Evolutionary conservation across 2,797 vertebrate genomes (phyloP).

Genomic region (Babyrousa celebensis): DNA sequence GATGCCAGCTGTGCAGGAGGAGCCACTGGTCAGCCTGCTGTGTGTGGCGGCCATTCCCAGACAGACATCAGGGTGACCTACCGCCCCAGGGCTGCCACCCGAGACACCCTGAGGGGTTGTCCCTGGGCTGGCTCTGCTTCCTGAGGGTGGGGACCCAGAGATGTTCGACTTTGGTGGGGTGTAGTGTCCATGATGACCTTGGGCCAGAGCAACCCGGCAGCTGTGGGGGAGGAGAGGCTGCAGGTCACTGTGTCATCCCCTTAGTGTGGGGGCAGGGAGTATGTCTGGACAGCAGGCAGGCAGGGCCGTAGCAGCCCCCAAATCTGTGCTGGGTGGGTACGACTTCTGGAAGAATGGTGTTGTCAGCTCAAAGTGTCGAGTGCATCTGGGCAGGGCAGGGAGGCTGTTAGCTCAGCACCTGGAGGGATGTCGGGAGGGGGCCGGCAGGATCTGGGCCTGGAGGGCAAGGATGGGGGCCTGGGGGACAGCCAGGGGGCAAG

Average conservation of each 20-base stretch:
- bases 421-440: accelerated
- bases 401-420: not conserved
- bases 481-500: not conserved
- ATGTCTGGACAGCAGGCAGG: no score
- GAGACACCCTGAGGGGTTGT: not conserved
- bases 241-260: not conserved
- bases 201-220: not conserved
- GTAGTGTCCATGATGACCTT: not conserved
- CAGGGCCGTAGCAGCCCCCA: not conserved
- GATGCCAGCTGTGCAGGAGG: not conserved
- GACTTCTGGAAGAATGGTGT: not conserved
- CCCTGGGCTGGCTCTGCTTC: not conserved
- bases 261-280: no score
- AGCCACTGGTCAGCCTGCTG: not conserved
- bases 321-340: no score
- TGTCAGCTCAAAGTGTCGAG: not conserved
- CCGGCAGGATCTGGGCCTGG: no score
- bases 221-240: accelerated
- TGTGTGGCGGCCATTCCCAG: not conserved
- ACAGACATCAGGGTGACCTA: not conserved
- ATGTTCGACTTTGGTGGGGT: not conserved
- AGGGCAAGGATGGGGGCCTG: not conserved
- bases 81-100: not conserved
- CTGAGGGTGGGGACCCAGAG: not conserved
- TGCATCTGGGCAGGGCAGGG: not conserved